phyloP scores from a whole-genome alignment of 2,888 invertebrate species.

The Rotaria sp. region DNA sequence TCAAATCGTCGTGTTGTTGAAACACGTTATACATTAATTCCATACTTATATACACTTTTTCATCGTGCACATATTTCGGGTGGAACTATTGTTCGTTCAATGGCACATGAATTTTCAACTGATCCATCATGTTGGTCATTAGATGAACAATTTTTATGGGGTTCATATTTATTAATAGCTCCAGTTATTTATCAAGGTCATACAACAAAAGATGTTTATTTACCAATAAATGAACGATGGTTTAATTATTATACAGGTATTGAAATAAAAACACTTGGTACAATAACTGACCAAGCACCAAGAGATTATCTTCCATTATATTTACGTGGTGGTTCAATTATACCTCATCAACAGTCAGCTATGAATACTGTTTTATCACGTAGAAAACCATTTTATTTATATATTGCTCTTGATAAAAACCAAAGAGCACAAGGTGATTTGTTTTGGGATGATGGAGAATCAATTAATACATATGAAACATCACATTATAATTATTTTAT shows the following conservation, averaged over 20 bases:
- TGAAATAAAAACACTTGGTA: conserved; percentile 10
- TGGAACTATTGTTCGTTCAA: conserved; percentile 69
- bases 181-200: conserved; percentile 47
- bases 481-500: conserved; percentile 34
- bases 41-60: conserved; percentile 51
- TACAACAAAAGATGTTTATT: conserved; percentile 40
- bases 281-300: conserved; percentile 19
- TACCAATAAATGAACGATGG: conserved; percentile 32
- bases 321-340: conserved; percentile 48
- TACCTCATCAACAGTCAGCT: conserved; percentile 44
- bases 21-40: conserved; percentile 49
- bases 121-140: conserved; percentile 45
- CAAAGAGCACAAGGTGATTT: conserved; percentile 59
- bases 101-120: conserved; percentile 64
- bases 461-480: conserved; percentile 29
- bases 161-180: conserved; percentile 53
- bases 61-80: conserved; percentile 61
- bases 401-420: conserved; percentile 61
- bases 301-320: conserved; percentile 44
- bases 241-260: conserved; percentile 37
- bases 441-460: conserved; percentile 40
- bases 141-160: conserved; percentile 53
- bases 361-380: conserved; percentile 52
- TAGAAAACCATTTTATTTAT: conserved; percentile 63
- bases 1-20: conserved; percentile 46